phyloP scores from a whole-genome alignment of 1,140 invertebrate species.

The Harlomillsia oculata region DNA sequence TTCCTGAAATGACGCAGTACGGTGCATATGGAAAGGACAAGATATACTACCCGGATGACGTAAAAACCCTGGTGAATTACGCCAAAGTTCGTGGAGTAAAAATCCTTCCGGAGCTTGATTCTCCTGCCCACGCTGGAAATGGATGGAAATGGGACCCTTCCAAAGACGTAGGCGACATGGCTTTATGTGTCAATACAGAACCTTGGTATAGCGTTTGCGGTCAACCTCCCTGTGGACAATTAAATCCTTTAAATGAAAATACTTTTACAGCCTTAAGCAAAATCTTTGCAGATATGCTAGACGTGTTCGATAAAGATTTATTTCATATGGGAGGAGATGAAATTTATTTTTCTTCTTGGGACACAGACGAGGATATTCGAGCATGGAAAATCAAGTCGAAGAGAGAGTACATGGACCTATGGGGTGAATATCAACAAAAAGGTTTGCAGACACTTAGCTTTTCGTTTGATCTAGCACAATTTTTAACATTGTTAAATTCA shows the following conservation, averaged over 20 bases:
- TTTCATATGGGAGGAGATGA: constrained; percentile 41
- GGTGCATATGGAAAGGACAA: constrained; percentile 37
- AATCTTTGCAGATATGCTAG: constrained; percentile 39
- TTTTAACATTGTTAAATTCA: background rate
- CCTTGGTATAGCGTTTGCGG: constrained; percentile 32
- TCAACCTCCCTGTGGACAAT: constrained; percentile 35
- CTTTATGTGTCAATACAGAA: constrained; percentile 33
- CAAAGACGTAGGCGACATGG: constrained; percentile 32
- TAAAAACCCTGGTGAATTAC: constrained; percentile 43
- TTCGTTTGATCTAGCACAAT: background rate
- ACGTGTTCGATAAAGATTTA: constrained; percentile 37
- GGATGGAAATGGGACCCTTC: constrained; percentile 34
- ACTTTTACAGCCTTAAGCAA: constrained; percentile 33
- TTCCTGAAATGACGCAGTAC: constrained; percentile 37
- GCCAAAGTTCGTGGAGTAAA: constrained; percentile 61
- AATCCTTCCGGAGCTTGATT: constrained; percentile 70
- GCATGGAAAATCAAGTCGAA: constrained; percentile 34
- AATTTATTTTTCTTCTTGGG: constrained; percentile 38
- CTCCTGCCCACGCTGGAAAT: constrained; percentile 68
- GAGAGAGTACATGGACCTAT: constrained; percentile 32
- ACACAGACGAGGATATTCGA: constrained; percentile 34
- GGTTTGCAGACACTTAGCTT: background rate
- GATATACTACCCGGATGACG: constrained; percentile 36
- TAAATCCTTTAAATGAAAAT: constrained; percentile 29
- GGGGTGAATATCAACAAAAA: constrained; percentile 31